Evolutionary conservation across 2,888 invertebrate species (phyloP), one percentile per base, ranked within the genome.

Genomic region (Mimas tiliae): DNA sequence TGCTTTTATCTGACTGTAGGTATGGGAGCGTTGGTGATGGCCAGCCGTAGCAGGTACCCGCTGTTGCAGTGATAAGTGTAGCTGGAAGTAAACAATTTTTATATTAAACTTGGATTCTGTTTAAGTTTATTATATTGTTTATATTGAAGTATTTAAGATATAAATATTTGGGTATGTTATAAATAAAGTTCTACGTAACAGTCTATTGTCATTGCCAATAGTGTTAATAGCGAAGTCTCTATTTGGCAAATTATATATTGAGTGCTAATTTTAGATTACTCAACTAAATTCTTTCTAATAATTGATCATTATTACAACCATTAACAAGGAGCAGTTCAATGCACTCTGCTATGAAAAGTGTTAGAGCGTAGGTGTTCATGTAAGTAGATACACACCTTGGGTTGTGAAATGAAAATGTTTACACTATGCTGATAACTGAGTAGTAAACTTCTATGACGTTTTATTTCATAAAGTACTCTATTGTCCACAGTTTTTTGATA

Each of bases 1-100:
- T 79, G 72, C 95, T 94, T 45, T 90, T 82, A 33, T 85, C 73
- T 52, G 85, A 87, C 66, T 88, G 80, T 3, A 95, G 89, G 78
- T 91, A 89, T n/a, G 94, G 90, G 19, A 95, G 80, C 38, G 95
- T 94, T 12, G 95, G 95, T 63, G 95, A 95, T 12, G 95, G 94
- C 95, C 95, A 95, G 63, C 95, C 95, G 81, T 93, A 94, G 84
- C 94, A 92, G 81, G 94, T 94, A 70, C 94, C 94, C 69, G 94
- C 94, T 66, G 94, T 93, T 69, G 93, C 93, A 76, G 93, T 94
- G 83, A 94, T 90, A 78, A 94, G 92, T 66, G 94, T 93, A 67
- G 94, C 94, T 94, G 90, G 65, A 93, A 92, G 64, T 69, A 79
- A 71, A 75, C 76, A 76, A 67, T 68, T 33, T n/a, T 19, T 38